Conservation (phyloP, 1,140 invertebrate species). For the Drosophila simulans region DNA sequence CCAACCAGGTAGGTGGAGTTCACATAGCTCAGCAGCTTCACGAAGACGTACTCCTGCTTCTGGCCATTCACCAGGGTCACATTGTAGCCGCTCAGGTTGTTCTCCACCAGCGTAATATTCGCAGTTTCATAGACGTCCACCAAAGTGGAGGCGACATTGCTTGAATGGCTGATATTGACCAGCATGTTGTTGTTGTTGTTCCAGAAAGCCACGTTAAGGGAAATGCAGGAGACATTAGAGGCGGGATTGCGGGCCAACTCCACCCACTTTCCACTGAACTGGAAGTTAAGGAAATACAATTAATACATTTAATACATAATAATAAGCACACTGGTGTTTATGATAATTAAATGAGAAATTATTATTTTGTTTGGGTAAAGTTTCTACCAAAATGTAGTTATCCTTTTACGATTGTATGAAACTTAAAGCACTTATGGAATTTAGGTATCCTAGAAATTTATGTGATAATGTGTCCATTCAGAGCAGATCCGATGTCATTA, state of each 20-base stretch:
- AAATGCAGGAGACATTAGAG: conserved; percentile 22
- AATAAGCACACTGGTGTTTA: no score
- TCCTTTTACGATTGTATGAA: no score
- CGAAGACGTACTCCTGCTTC: not conserved
- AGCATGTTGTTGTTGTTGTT: conserved; percentile 21
- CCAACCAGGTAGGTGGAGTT: conserved; percentile 41
- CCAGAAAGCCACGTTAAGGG: not conserved
- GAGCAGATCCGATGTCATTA: not conserved
- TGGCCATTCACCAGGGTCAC: conserved; percentile 20
- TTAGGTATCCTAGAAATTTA: no score
- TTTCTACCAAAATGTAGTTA: no score
- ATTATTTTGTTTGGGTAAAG: no score
- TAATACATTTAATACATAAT: no score
- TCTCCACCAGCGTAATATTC: conserved; percentile 15
- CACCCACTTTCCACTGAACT: conserved; percentile 47
- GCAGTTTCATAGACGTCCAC: conserved; percentile 29
- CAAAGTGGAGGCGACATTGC: conserved; percentile 10
- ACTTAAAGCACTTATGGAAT: no score
- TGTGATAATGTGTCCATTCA: no score
- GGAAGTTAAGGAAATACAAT: not conserved
- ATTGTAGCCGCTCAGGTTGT: conserved; percentile 40
- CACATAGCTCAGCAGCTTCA: conserved; percentile 43
- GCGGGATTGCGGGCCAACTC: conserved; percentile 58
- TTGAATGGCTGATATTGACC: conserved; percentile 48
- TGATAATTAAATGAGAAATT: no score